Evolutionary conservation across 2,888 invertebrate genomes (phyloP).

Genomic region (Ormyrus rosae): DNA sequence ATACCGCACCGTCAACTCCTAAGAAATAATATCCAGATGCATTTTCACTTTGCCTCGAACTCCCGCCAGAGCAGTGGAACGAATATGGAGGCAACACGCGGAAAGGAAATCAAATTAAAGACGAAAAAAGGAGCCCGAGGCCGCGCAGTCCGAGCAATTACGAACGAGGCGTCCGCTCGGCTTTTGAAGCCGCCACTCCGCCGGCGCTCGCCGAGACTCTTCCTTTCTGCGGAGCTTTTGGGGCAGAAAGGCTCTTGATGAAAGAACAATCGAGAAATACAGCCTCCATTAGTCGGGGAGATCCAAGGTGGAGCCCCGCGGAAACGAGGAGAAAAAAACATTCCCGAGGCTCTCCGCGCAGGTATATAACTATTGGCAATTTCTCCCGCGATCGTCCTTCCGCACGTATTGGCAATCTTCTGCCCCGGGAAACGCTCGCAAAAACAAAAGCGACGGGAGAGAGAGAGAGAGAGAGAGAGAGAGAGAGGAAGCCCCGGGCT

Average conservation of each 20-base stretch:
- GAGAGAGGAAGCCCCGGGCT: too few relatives aligned
- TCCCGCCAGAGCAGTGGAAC: too few relatives aligned
- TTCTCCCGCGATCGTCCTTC: background rate
- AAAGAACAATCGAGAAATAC: slow-evolving; percentile 25
- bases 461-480: too few relatives aligned
- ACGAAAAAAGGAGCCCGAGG: too few relatives aligned
- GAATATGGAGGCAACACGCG: too few relatives aligned
- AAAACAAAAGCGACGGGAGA: background rate
- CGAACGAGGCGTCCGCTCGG: background rate
- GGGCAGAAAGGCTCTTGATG: slow-evolving; percentile 34
- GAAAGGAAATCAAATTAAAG: too few relatives aligned
- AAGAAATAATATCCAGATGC: too few relatives aligned
- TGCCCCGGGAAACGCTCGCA: background rate
- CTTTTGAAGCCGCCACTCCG: too few relatives aligned
- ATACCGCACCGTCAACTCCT: too few relatives aligned
- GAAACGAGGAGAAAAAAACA: background rate
- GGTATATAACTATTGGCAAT: background rate
- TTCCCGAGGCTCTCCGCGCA: background rate
- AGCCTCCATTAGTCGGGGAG: slow-evolving; percentile 14
- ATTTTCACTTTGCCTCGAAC: too few relatives aligned
- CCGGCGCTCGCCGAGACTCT: too few relatives aligned
- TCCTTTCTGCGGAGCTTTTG: slow-evolving; percentile 18
- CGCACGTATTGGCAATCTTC: slow-evolving; percentile 29
- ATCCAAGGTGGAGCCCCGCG: background rate
- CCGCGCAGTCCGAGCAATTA: background rate